These are phyloP conservation scores for Mormyrus proboscirostris DNA, from an alignment of 2,797 vertebrate genomes.

Conservation along the genomic window DNA sequence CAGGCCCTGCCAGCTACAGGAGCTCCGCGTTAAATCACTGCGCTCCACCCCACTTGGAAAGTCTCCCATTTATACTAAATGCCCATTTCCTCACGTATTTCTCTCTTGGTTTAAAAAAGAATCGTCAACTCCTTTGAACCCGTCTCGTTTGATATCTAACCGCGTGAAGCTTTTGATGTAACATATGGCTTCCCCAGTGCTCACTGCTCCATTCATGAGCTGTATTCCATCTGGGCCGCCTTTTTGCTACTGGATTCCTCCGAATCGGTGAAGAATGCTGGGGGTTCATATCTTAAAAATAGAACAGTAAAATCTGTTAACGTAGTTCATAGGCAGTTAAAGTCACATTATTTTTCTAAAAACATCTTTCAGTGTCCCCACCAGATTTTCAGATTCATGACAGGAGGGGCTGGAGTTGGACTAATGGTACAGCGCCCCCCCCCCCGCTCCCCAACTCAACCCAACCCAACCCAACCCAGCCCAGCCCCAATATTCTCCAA, in stretches of 20 bases:
- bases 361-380: constrained; percentile 29
- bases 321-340: constrained; percentile 36
- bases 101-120: not conserved
- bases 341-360: constrained; percentile 29
- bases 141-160: not conserved
- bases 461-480: constrained; percentile 13
- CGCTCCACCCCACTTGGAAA: not conserved
- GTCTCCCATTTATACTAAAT: not conserved
- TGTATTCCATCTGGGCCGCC: not conserved
- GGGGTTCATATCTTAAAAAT: constrained; percentile 24
- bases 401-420: constrained; percentile 21
- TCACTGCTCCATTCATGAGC: not conserved
- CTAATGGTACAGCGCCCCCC: constrained; percentile 18
- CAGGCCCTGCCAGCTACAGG: not conserved
- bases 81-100: not conserved
- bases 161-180: not conserved
- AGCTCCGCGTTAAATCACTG: not conserved
- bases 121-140: not conserved
- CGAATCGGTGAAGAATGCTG: not conserved
- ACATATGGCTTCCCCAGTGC: not conserved
- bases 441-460: no score
- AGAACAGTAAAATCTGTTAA: constrained; percentile 32
- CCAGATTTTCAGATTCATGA: constrained; percentile 30
- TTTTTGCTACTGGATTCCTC: not conserved
- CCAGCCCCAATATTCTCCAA: not conserved